Evolutionary conservation across 1,140 invertebrate genomes (phyloP).

Genomic region (Cyclargus thomasi): DNA sequence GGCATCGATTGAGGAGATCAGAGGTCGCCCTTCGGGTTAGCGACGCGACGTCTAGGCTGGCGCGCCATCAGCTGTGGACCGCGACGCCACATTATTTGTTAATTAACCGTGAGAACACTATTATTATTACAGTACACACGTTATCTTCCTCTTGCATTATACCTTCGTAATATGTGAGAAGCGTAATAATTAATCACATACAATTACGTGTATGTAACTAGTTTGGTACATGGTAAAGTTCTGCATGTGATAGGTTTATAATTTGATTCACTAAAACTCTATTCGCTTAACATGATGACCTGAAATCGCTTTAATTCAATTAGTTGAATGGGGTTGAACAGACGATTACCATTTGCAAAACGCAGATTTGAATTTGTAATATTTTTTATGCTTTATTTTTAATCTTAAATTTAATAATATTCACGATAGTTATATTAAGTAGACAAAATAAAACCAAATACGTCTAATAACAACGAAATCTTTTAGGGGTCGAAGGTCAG

Average conservation of each 20-base stretch:
- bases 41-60: slow-evolving; percentile 36
- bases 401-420: too few species aligned
- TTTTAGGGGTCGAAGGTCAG: too few species aligned
- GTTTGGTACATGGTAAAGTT: neutral
- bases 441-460: too few species aligned
- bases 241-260: neutral
- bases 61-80: slow-evolving; percentile 55
- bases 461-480: too few species aligned
- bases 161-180: neutral
- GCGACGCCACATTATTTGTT: slow-evolving; percentile 34
- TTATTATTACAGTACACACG: neutral
- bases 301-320: too few species aligned
- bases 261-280: too few species aligned
- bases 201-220: neutral
- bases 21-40: slow-evolving; percentile 34
- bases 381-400: too few species aligned
- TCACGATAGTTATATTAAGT: too few species aligned
- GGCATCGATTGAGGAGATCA: slow-evolving; percentile 53
- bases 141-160: neutral
- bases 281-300: too few species aligned
- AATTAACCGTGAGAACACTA: slow-evolving; percentile 46
- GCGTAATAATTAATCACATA: neutral
- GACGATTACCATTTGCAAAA: too few species aligned
- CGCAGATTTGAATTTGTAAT: too few species aligned
- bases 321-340: too few species aligned